These are phyloP conservation scores for Callopanchax toddi DNA, from an alignment of 2,113 vertebrate species.

Conservation along the genomic window DNA sequence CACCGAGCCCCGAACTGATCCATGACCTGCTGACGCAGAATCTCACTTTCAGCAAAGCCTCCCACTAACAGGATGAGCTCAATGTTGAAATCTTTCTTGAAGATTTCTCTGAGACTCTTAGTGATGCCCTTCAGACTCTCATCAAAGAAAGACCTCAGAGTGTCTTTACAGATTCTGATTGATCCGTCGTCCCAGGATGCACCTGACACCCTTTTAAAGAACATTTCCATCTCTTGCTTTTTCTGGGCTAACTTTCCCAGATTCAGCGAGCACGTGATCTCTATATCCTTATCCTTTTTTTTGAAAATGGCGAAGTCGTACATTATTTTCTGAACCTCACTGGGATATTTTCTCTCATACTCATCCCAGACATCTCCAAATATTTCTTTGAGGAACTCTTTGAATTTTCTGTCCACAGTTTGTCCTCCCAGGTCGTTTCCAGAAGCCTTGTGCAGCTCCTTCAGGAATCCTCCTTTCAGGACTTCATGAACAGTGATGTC, in stretches of 20 bases:
- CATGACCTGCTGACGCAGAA: conserved; percentile 11
- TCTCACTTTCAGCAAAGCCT: conserved; percentile 29
- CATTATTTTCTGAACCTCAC: conserved; percentile 42
- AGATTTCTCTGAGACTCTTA: conserved; percentile 11
- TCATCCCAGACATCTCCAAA: conserved; percentile 39
- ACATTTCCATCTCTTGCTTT: background rate
- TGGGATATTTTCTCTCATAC: conserved; percentile 7
- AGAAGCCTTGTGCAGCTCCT: conserved; percentile 61
- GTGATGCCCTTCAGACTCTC: conserved; percentile 26
- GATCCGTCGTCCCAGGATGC: conserved; percentile 13
- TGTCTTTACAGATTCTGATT: conserved; percentile 13
- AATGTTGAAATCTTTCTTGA: conserved; percentile 11
- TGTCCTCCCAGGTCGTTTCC: conserved; percentile 65
- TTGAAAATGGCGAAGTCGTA: conserved; percentile 17
- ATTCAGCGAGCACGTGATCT: background rate
- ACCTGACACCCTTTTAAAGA: conserved; percentile 13
- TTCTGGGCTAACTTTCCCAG: conserved; percentile 2
- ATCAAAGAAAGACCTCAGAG: conserved; percentile 30
- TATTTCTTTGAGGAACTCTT: conserved; percentile 41
- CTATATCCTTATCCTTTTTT: background rate
- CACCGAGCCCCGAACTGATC: conserved; percentile 7
- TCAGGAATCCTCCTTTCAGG: conserved; percentile 39
- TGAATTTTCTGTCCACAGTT: conserved; percentile 57
- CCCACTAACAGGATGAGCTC: conserved; percentile 41
- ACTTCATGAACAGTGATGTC: conserved; percentile 67